Base-by-base conservation (phyloP, 2,797 vertebrate genomes). In the Nothura maculosa region DNA sequence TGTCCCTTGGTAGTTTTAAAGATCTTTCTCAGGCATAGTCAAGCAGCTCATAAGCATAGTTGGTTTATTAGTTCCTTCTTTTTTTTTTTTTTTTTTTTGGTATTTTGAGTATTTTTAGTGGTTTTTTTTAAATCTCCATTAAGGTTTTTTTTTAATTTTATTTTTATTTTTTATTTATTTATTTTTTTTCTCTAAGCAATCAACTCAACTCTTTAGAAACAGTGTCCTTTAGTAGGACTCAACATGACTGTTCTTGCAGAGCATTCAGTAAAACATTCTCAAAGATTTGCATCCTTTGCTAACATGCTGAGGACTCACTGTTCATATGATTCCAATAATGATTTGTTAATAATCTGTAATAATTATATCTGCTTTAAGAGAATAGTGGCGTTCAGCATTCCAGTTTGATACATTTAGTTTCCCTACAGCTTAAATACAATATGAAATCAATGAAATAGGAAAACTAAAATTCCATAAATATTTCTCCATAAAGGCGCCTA, bases 221-320 rank as follows among this genome's bases (percentile, higher is more conserved):
- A 52, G 27, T 28, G 5, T 67, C 27, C 36, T 50, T 68, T 18
- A 47, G 21, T 81, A 32, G 20, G 22, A 28, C 10, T 60, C n/a
- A 9, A 6, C 7, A 21, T 47, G 45, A 47, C 20, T 47, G 45
- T 20, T 47, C 45, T 47, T 47, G 30, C 20, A 64, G 5, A 81
- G 17, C 5, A 38, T 3, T 40, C 27, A n/a, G n/a, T 25, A 40
- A 81, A 83, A 57, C 12, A 50, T 54, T 63, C 8, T 40, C 38
- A 76, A 14, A 82, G 20, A 73, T 32, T 5, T 48, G 18, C 6
- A 77, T 60, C 7, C 5, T 74, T 80, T 32, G 66, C 9, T 77
- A 43, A 34, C 0, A 1, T 28, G 9, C 30, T 5, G 76, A 24
- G 24, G 16, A 67, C 17, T 36, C 24, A 68, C 5, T 18, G 4